Conservation (phyloP, 2,113 vertebrate genomes). For the Coptodon rendalli region DNA sequence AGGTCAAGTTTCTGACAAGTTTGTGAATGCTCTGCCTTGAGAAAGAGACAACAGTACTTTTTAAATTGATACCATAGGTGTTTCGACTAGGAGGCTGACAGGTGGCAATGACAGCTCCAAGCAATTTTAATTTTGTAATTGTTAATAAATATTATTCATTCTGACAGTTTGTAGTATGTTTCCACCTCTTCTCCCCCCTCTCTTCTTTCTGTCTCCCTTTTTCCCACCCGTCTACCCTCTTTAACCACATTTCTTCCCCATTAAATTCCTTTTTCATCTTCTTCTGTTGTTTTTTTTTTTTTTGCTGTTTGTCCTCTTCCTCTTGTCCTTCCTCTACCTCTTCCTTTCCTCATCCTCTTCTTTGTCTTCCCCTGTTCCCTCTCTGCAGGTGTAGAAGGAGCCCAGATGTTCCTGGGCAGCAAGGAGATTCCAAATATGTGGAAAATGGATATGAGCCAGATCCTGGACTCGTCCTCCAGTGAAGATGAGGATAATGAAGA, state of each 20-base stretch:
- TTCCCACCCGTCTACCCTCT: neutral
- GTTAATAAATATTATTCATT: neutral
- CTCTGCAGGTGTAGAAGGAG: conserved; percentile 79
- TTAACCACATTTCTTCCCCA: neutral
- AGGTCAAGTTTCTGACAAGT: neutral
- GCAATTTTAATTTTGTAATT: neutral
- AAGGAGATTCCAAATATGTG: conserved; percentile 81
- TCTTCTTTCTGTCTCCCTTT: neutral
- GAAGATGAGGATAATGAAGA: conserved; percentile 81
- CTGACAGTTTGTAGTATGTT: neutral
- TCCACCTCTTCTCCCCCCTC: neutral
- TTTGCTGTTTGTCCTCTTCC: neutral
- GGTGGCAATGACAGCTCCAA: neutral
- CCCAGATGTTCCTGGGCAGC: conserved; percentile 75
- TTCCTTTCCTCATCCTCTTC: neutral
- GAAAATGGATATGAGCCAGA: conserved; percentile 98
- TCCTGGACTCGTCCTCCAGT: conserved; percentile 93
- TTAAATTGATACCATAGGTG: neutral
- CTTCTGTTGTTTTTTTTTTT: neutral
- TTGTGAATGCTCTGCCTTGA: neutral
- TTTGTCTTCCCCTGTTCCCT: neutral
- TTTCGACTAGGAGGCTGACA: neutral
- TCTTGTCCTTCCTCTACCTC: neutral
- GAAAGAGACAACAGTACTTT: neutral
- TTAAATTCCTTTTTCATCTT: neutral